Conservation (phyloP, 2,113 vertebrate species). For the human (Homo sapiens) region GRCh38 chr7:91426501-91427000, state of each 20-base stretch:
- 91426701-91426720: conserved; percentile 71
- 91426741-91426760: conserved; percentile 58
- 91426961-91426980: conserved; percentile 49
- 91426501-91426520: neutral
- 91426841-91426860: conserved; percentile 34
- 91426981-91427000: conserved; percentile 60
- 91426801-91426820: conserved; percentile 37
- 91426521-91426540: conserved; percentile 78
- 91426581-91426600: conserved; percentile 66
- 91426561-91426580: conserved; percentile 76
- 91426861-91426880: conserved; percentile 54
- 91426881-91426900: conserved; percentile 62
- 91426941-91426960: conserved; percentile 62
- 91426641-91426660: conserved; percentile 65
- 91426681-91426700: conserved; percentile 56
- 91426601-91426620: conserved; percentile 66
- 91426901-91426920: conserved; percentile 61
- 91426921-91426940: conserved; percentile 53
- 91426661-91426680: conserved; percentile 58
- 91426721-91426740: conserved; percentile 66
- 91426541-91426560: conserved; percentile 69
- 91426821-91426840: conserved; percentile 49
- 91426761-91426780: conserved; percentile 39
- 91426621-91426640: conserved; percentile 73
- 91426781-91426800: conserved; percentile 55